Conservation (phyloP, 2,888 invertebrate genomes). For the Eilema caniola region DNA sequence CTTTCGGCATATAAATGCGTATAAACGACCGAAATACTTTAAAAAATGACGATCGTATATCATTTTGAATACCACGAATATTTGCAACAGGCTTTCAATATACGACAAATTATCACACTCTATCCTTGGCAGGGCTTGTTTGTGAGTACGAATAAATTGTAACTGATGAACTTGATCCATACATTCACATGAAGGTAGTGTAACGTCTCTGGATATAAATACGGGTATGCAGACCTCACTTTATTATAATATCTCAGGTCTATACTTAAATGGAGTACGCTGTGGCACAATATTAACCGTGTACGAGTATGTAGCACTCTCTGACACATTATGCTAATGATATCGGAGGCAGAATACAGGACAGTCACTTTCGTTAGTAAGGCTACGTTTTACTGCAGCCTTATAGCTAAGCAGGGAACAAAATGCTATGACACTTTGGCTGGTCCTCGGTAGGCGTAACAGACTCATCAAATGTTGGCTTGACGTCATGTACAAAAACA, state of each 20-base stretch:
- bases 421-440: no score
- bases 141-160: not conserved
- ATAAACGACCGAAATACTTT: conserved; percentile 13
- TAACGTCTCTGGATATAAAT: not conserved
- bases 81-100: conserved; percentile 6
- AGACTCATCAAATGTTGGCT: no score
- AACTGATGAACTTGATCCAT: not conserved
- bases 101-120: not conserved
- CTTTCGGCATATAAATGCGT: conserved; percentile 17
- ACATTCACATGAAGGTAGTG: not conserved
- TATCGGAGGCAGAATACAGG: not conserved
- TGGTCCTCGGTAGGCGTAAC: no score
- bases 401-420: no score
- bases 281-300: no score
- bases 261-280: not conserved
- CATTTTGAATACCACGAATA: conserved; percentile 16
- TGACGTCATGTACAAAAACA: no score
- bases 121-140: conserved; percentile 4
- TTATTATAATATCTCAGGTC: not conserved
- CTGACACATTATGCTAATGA: not conserved
- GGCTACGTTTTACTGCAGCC: no score
- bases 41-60: conserved; percentile 16
- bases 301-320: not conserved
- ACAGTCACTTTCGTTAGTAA: not conserved
- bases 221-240: not conserved